Evolutionary conservation across 2,113 vertebrate species (phyloP).

Genomic region (Larimichthys polyactis): DNA sequence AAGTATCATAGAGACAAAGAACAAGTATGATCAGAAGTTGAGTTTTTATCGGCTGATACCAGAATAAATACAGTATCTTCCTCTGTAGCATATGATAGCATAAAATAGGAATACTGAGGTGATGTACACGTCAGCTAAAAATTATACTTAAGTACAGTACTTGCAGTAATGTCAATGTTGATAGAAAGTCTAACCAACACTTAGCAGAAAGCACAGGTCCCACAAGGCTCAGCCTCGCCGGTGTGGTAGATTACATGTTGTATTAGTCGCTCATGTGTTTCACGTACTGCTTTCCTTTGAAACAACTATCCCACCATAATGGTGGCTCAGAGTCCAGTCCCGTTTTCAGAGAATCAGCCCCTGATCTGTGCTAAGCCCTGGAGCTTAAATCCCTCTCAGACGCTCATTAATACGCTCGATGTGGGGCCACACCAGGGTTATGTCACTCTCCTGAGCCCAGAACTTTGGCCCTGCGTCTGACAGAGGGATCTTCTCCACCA

Average conservation of each 20-base stretch:
- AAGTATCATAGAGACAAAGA: too few species aligned
- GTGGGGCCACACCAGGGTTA: constrained; percentile 62
- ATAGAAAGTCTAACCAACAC: neutral
- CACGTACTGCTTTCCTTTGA: constrained; percentile 38
- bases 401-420: constrained; percentile 65
- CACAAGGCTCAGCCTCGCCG: neutral
- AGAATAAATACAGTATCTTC: neutral
- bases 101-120: neutral
- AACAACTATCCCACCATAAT: constrained; percentile 18
- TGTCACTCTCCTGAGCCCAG: constrained; percentile 61
- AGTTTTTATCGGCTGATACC: too few species aligned
- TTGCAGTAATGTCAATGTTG: neutral
- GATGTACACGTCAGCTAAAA: neutral
- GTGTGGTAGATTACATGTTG: too few species aligned
- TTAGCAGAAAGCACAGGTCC: neutral
- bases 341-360: constrained; percentile 50
- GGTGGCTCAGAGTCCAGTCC: constrained; percentile 42
- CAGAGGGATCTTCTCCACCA: constrained; percentile 51
- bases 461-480: constrained; percentile 47
- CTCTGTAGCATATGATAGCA: neutral
- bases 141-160: neutral
- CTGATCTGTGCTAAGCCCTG: constrained; percentile 76
- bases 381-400: constrained; percentile 77
- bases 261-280: neutral
- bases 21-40: too few species aligned